Evolutionary conservation across 2,113 vertebrate species (phyloP).

Genomic region (Tringa solitaria): DNA sequence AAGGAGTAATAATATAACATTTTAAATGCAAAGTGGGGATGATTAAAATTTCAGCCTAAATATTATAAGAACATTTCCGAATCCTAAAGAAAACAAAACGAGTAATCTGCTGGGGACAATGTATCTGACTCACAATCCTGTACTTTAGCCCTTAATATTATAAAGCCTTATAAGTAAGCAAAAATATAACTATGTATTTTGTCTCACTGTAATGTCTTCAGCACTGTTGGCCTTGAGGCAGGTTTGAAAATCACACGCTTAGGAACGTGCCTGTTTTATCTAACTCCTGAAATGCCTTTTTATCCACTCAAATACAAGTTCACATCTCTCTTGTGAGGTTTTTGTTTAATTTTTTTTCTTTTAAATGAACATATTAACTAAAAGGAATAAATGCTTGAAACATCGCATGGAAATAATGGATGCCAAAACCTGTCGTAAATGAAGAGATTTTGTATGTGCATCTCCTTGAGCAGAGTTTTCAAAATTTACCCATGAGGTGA

Average conservation of each 20-base stretch:
- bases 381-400: slow-evolving; percentile 41
- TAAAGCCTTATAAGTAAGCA: slow-evolving; percentile 12
- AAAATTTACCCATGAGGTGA: slow-evolving; percentile 17
- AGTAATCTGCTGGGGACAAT: background rate
- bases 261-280: slow-evolving; percentile 15
- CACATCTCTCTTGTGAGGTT: slow-evolving; percentile 14
- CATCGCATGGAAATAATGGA: background rate
- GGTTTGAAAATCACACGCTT: slow-evolving; percentile 33
- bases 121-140: background rate
- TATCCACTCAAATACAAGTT: slow-evolving; percentile 53
- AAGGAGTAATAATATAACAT: slow-evolving; percentile 24
- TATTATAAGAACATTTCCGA: slow-evolving; percentile 15
- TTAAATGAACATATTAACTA: slow-evolving; percentile 51
- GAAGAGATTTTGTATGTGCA: background rate
- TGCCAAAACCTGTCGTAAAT: background rate
- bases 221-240: slow-evolving; percentile 33
- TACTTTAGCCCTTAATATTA: background rate
- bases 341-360: slow-evolving; percentile 26
- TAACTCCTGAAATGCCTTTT: slow-evolving; percentile 50
- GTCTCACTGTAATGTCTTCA: background rate
- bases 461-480: background rate
- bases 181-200: slow-evolving; percentile 49
- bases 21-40: slow-evolving; percentile 35
- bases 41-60: background rate
- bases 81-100: background rate